Conservation (phyloP, 2,888 invertebrate genomes). For the Ornithoptera alexandrae region DNA sequence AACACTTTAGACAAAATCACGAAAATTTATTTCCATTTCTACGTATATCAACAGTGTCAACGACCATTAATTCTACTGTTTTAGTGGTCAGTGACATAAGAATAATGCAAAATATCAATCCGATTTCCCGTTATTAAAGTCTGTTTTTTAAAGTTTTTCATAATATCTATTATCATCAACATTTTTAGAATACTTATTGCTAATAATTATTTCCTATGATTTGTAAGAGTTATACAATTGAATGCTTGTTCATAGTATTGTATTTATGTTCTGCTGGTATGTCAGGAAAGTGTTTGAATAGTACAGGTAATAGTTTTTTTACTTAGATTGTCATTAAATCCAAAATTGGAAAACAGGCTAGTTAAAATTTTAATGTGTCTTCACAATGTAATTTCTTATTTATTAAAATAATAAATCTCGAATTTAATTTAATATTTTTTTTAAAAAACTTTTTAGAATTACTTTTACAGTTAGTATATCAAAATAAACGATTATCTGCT, state of each 20-base stretch:
- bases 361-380: background rate
- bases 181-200: conserved; percentile 6
- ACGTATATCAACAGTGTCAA: conserved; percentile 41
- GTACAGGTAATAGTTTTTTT: background rate
- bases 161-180: conserved; percentile 14
- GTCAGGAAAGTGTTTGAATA: conserved; percentile 9
- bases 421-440: background rate
- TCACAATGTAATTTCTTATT: background rate
- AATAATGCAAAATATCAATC: conserved; percentile 31
- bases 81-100: conserved; percentile 33
- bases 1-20: conserved; percentile 67
- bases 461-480: conserved; percentile 1
- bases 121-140: conserved; percentile 21
- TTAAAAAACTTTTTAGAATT: conserved; percentile 12
- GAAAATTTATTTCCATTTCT: conserved; percentile 50
- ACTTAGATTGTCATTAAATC: background rate
- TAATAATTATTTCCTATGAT: conserved; percentile 4
- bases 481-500: background rate
- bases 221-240: conserved; percentile 4
- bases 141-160: conserved; percentile 18
- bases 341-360: background rate
- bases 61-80: conserved; percentile 39
- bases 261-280: conserved; percentile 8
- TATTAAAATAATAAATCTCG: background rate
- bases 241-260: conserved; percentile 8